Base-by-base conservation (phyloP, 2,888 invertebrate species). In the Agrotis puta region DNA sequence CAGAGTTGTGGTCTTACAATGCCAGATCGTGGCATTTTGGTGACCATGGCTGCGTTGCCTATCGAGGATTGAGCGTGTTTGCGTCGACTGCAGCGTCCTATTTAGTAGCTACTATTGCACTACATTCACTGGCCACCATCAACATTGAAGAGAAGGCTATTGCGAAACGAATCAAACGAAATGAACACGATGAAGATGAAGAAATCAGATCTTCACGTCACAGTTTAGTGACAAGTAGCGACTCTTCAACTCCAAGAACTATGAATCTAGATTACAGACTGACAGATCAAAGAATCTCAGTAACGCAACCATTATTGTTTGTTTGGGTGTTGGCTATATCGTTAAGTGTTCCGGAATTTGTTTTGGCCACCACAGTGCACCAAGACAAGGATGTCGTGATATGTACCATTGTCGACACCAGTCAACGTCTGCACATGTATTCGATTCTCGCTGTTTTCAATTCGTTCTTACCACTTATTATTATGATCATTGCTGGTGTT, bases 301-400 rank as follows among this genome's bases (percentile, higher is more conserved):
- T 97, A 39, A 88, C 95, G 50, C 93, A 96, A 61, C 97, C 97
- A 1, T 93, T 95, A 33, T 86, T 96, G 68, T 96, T 97, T 79
- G 94, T 97, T 61, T 97, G 97, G 97, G 93, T 97, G 77, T 87
- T 97, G 61, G 94, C 97, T 48, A 88, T 95, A 56, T 97, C 97
- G 1, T 88, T 97, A 48, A 97, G 97, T 87, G 94, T 97, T 61
- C 97, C 97, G 14, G 96, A 96, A 83, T 97, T 96, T 88, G 93
- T 95, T 43, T 90, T 97, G 77, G 96, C 97, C 7, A 95, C 96
- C 9, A 95, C 94, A 57, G 88, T 96, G 59, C 90, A 92, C 72
- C 85, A 93, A 7, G 93, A 94, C 67, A 88, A 91, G 57, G 91
- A 92, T 62, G 84, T 88, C 16, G 90, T 93, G 18, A 82, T 96